phyloP scores from a whole-genome alignment of 2,888 invertebrate species.

The Philaethria dido region DNA sequence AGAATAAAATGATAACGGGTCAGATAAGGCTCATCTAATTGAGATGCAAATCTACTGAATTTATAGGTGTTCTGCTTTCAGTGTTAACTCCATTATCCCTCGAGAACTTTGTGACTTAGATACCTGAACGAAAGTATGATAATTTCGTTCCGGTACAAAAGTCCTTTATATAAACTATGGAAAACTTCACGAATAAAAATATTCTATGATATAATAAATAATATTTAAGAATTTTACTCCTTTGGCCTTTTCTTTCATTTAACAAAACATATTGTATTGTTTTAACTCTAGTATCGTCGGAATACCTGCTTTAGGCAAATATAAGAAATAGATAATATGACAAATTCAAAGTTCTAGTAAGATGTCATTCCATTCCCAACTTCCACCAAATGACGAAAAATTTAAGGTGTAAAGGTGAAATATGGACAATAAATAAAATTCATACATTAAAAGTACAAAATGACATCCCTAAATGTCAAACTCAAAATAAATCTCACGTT shows the following conservation, averaged over 20 bases:
- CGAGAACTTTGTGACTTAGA: constrained; percentile 38
- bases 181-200: constrained; percentile 45
- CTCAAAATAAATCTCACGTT: constrained; percentile 2
- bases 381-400: neutral
- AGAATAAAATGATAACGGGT: constrained; percentile 36
- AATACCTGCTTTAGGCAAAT: too few species aligned
- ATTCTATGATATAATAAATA: constrained; percentile 46
- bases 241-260: neutral
- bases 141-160: constrained; percentile 27
- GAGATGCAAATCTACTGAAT: constrained; percentile 41
- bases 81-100: constrained; percentile 37
- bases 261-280: neutral
- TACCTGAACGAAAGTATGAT: constrained; percentile 32
- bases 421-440: neutral
- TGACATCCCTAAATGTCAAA: constrained; percentile 4
- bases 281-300: neutral
- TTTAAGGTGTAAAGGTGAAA: too few species aligned
- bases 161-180: constrained; percentile 21
- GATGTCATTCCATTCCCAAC: neutral
- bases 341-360: neutral
- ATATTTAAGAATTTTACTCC: constrained; percentile 7
- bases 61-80: constrained; percentile 33
- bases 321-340: too few species aligned
- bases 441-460: neutral
- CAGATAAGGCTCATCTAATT: constrained; percentile 38